A percentile compares a stretch with the other conserved stretches of the same genome.
phyloP scores from a whole-genome alignment of 2,797 vertebrate genomes.

The Ctenopoma kingsleyae region DNA sequence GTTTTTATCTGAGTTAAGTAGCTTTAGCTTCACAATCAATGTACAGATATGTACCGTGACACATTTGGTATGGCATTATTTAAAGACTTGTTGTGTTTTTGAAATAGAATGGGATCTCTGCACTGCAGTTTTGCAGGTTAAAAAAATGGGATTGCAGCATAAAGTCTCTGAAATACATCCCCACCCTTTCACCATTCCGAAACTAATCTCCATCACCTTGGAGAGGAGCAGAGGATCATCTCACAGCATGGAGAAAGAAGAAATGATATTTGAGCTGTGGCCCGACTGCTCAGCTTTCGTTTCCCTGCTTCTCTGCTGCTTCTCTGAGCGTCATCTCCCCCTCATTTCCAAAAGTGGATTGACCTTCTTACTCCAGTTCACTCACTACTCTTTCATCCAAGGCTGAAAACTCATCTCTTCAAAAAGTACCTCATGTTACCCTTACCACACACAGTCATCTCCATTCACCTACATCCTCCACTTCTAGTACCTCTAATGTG shows the following conservation, averaged over 20 bases:
- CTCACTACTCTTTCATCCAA: conserved; percentile 15
- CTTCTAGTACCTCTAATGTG: neutral
- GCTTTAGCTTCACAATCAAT: too few species aligned
- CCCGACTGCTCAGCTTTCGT: conserved; percentile 19
- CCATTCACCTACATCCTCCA: too few species aligned
- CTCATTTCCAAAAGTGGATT: conserved; percentile 51
- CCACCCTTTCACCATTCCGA: conserved; percentile 19
- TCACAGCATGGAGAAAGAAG: conserved; percentile 28
- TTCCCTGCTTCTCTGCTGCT: neutral
- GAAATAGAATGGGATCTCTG: too few species aligned
- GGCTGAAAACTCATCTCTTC: conserved; percentile 19
- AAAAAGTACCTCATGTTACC: too few species aligned
- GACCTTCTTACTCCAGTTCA: conserved; percentile 49
- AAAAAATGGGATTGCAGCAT: neutral
- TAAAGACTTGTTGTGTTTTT: too few species aligned
- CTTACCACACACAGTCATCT: too few species aligned
- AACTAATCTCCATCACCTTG: conserved; percentile 49
- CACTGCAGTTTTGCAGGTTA: too few species aligned
- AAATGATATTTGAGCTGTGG: conserved; percentile 8
- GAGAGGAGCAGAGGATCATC: conserved; percentile 28
- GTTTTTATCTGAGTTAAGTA: too few species aligned
- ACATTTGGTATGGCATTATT: too few species aligned
- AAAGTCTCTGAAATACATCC: conserved; percentile 22
- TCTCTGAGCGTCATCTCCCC: neutral
- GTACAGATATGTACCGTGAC: too few species aligned